A percentile compares a stretch with the other conserved stretches of the same genome.
Evolutionary conservation across 2,797 vertebrate genomes (phyloP).

Genomic region (Cuniculus paca): DNA sequence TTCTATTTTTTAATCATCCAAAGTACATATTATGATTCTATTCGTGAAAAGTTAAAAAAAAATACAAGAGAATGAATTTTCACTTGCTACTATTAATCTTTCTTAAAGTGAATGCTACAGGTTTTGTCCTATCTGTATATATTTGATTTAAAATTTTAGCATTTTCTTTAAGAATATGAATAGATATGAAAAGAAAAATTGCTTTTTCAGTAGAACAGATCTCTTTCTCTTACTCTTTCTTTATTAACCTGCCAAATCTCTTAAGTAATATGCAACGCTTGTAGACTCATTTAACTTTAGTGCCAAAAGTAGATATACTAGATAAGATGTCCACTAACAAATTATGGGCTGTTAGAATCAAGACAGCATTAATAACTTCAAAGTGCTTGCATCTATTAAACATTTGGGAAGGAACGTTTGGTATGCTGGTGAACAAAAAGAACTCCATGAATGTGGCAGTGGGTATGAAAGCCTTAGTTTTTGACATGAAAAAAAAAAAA

Average conservation of each 20-base stretch:
- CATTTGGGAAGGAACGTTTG: background rate
- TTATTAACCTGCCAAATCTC: background rate
- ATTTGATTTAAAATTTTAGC: slow-evolving; percentile 9
- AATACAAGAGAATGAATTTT: background rate
- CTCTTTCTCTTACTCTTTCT: background rate
- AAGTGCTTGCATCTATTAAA: background rate
- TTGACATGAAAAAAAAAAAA: slow-evolving; percentile 37
- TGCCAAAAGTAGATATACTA: background rate
- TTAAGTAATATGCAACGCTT: slow-evolving; percentile 8
- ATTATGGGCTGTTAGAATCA: slow-evolving; percentile 3
- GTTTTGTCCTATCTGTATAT: background rate
- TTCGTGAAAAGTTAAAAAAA: slow-evolving; percentile 55
- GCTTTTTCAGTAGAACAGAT: background rate
- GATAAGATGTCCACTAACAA: background rate
- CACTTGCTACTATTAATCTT: background rate
- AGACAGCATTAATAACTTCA: background rate
- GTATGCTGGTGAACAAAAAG: background rate
- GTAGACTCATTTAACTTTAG: slow-evolving; percentile 46
- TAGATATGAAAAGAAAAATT: slow-evolving; percentile 19
- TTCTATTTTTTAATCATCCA: background rate
- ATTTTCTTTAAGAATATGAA: slow-evolving; percentile 30
- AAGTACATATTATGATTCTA: slow-evolving; percentile 40
- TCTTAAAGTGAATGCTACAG: slow-evolving; percentile 31
- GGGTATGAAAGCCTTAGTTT: background rate
- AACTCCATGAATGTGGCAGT: background rate